Conservation (phyloP, 1,140 invertebrate species). For the Tigriopus japonicus region DNA sequence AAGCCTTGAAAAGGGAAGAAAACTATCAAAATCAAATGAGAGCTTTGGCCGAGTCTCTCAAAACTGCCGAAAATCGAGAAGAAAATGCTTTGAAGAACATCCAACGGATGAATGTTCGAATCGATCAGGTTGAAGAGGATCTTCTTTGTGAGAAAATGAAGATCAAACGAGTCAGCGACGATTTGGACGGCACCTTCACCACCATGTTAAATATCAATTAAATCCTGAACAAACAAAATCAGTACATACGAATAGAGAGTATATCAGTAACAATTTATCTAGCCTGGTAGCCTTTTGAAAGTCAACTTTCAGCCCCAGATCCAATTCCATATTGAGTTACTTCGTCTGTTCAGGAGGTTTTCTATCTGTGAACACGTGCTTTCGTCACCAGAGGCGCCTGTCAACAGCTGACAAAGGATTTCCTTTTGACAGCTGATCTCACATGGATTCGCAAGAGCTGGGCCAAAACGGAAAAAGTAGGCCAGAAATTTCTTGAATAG, state of each 20-base stretch:
- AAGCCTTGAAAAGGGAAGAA: constrained; percentile 2
- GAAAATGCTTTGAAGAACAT: constrained; percentile 7
- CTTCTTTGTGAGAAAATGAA: constrained; percentile 4
- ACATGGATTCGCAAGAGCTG: neutral
- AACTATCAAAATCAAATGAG: constrained; percentile 4
- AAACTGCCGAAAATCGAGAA: neutral
- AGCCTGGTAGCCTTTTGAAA: too few relatives aligned
- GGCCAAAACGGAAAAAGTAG: neutral
- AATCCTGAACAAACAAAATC: too few relatives aligned
- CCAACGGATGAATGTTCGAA: constrained; percentile 8
- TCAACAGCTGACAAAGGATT: constrained; percentile 24
- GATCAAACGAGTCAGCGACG: constrained; percentile 2
- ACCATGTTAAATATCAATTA: neutral
- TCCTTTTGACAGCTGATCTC: neutral
- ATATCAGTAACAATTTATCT: too few relatives aligned
- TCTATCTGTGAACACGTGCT: too few relatives aligned
- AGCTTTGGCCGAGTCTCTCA: neutral
- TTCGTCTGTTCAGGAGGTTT: too few relatives aligned
- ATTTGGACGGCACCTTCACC: constrained; percentile 3
- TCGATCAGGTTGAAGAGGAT: constrained; percentile 9
- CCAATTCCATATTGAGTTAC: too few relatives aligned
- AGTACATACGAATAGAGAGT: too few relatives aligned
- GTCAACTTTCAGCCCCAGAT: too few relatives aligned
- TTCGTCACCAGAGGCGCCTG: neutral
- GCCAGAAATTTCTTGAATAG: neutral